Evolutionary conservation across 2,797 vertebrate genomes (phyloP).

Genomic region (Catamblyrhynchus diadema): DNA sequence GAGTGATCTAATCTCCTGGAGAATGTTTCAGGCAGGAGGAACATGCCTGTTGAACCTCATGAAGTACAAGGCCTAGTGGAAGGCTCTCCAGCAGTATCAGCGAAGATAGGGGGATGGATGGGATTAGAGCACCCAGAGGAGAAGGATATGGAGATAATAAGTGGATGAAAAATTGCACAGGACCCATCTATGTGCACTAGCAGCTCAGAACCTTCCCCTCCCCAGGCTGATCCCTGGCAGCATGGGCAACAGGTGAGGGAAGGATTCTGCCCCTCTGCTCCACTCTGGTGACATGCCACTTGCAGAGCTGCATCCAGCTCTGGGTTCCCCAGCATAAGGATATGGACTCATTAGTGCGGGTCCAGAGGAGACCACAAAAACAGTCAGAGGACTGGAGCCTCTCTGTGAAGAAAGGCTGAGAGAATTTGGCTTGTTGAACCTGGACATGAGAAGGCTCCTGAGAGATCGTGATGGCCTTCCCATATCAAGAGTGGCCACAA

Average conservation of each 20-base stretch:
- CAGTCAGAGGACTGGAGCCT: neutral
- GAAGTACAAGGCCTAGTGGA: neutral
- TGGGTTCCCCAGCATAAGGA: neutral
- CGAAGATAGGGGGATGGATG: neutral
- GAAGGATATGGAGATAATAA: neutral
- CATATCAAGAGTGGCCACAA: neutral
- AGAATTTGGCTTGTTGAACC: neutral
- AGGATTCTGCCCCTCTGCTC: neutral
- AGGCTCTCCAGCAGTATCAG: neutral
- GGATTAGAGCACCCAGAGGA: neutral
- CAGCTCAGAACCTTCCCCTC: neutral
- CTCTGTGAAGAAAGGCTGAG: neutral
- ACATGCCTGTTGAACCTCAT: neutral
- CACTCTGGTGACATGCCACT: neutral
- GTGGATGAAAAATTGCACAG: neutral
- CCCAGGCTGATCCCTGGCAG: neutral
- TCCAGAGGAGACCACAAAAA: neutral
- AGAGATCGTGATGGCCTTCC: neutral
- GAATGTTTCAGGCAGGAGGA: neutral
- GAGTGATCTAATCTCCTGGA: neutral
- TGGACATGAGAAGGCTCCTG: neutral
- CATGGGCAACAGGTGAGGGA: rapidly evolving
- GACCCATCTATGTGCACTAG: rapidly evolving
- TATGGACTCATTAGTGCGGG: rapidly evolving
- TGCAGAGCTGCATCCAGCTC: neutral